Base-by-base conservation (phyloP, 2,113 vertebrate genomes). In the Axis porcinus region DNA sequence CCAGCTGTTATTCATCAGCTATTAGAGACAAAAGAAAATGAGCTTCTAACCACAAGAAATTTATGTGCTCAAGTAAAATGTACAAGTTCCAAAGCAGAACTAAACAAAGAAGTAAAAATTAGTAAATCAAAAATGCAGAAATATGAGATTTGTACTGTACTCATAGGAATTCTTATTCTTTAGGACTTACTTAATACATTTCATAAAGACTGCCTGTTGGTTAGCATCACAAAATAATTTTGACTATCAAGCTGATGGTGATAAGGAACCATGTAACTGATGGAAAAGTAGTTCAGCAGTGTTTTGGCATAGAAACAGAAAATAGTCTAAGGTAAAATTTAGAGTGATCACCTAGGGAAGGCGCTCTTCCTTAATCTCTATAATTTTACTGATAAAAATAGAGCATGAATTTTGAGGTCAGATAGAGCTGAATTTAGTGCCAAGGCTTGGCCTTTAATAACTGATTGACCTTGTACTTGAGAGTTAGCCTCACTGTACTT, bases 231-330 rank as follows among this genome's bases (percentile, higher is more conserved):
- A 97, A 83, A 90, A 87, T 93, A 55, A 78, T 90, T 91, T 96
- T 86, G 36, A 87, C 3, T 47, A 64, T 95, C 36, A 87, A 64
- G 54, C 7, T 96, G 40, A 93, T 74, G 17, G 45, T 93, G 25
- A 64, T 86, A 84, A 89, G 30, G 36, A 14, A 76, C 40, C 25
- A 84, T 81, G 19, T 94, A 96, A 86, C 78, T 88, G 83, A 90
- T 88, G 10, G 57, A 92, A 96, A 95, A 96, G 52, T 96, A 96
- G 89, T 91, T 97, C 45, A 84, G 55, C 70, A 96, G 40, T 96
- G 85, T 92, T 97, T 97, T 92, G 74, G 50, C 81, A 95, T 67
- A 92, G 85, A 96, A 96, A 95, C 55, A 86, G 52, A 96, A 97
- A 95, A 92, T 84, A 79, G 45, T 90, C 40, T 96, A 62, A 67